These are phyloP conservation scores for Donacobius atricapilla DNA, from an alignment of 2,113 vertebrate genomes.

Conservation along the genomic window DNA sequence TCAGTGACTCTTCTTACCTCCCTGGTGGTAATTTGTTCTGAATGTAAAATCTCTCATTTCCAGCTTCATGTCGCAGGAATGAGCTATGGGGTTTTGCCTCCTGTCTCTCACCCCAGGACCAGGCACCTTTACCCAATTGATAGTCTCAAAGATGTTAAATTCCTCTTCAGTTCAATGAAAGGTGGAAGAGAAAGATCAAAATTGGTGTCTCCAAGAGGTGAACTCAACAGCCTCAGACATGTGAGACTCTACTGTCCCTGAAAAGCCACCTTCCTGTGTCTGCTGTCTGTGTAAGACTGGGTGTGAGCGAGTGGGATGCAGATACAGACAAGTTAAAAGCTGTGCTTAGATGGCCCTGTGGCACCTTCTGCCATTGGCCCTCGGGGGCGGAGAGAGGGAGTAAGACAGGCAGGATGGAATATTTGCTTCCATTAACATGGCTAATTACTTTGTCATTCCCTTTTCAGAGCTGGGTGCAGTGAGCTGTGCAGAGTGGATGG, in stretches of 20 bases:
- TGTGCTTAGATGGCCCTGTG: background rate
- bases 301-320: background rate
- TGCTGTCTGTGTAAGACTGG: background rate
- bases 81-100: background rate
- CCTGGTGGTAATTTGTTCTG: background rate
- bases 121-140: background rate
- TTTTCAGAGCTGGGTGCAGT: background rate
- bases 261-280: background rate
- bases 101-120: background rate
- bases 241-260: background rate
- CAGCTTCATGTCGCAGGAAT: background rate
- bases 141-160: background rate
- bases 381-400: background rate
- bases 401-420: background rate
- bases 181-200: background rate
- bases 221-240: background rate
- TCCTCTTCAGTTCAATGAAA: background rate
- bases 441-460: conserved; percentile 43
- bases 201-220: background rate
- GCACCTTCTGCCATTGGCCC: background rate
- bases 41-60: background rate
- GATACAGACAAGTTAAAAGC: background rate
- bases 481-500: background rate
- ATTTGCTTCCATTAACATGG: background rate
- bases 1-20: background rate